These are phyloP conservation scores for Mugil cephalus DNA, from an alignment of 2,113 vertebrate species.

Conservation along the genomic window DNA sequence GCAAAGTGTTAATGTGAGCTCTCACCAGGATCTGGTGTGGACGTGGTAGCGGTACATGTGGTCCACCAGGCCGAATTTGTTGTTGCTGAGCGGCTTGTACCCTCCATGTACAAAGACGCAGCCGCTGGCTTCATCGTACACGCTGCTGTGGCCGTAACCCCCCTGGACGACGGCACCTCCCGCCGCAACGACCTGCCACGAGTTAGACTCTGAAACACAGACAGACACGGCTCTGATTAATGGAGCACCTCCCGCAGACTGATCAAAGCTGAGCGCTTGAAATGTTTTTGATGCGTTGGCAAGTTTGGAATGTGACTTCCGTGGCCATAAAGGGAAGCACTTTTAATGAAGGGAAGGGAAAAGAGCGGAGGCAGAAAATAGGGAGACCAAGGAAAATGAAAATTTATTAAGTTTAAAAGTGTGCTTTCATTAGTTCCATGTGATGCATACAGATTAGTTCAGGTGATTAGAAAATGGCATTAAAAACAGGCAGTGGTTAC, in stretches of 20 bases:
- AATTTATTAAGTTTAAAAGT: conserved; percentile 54
- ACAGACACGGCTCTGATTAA: conserved; percentile 5
- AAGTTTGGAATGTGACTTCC: conserved; percentile 8
- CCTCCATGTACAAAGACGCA: conserved; percentile 91
- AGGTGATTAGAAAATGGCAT: conserved; percentile 20
- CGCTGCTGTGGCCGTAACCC: conserved; percentile 93
- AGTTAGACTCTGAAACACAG: conserved; percentile 82
- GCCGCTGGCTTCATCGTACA: conserved; percentile 85
- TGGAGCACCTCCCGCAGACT: not conserved
- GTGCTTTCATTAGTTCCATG: conserved; percentile 37
- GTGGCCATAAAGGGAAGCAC: conserved; percentile 37
- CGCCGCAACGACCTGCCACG: conserved; percentile 86
- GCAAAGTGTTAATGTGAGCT: conserved; percentile 2
- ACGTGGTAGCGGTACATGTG: conserved; percentile 91
- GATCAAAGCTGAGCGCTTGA: conserved; percentile 31
- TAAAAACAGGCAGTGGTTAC: conserved; percentile 40
- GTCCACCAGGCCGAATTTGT: conserved; percentile 92
- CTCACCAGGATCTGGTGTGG: conserved; percentile 88
- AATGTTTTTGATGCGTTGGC: conserved; percentile 41
- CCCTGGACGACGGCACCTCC: conserved; percentile 90
- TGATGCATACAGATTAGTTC: conserved; percentile 33
- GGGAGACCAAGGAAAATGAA: conserved; percentile 42
- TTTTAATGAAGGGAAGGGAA: conserved; percentile 38
- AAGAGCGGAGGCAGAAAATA: not conserved
- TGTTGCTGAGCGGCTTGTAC: conserved; percentile 91